Conservation (phyloP, 2,797 vertebrate species). For the Schizopygopsis malacanthus region DNA sequence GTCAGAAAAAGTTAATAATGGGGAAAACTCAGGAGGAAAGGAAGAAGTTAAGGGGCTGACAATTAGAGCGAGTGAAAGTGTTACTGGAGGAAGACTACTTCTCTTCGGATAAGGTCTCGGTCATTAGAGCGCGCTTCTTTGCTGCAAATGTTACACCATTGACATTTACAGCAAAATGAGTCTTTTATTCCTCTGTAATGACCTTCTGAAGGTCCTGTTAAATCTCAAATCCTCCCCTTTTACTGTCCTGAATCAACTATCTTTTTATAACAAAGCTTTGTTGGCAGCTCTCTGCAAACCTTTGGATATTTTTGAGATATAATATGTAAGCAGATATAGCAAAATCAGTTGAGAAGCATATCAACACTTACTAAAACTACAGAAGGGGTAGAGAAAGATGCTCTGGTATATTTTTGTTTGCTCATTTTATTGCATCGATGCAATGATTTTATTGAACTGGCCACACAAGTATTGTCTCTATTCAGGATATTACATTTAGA, state of each 20-base stretch:
- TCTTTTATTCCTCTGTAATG: conserved; percentile 44
- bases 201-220: conserved; percentile 43
- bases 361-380: neutral
- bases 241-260: conserved; percentile 11
- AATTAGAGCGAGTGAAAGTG: conserved; percentile 20
- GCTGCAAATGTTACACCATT: conserved; percentile 37
- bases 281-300: conserved; percentile 17
- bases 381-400: neutral
- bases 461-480: conserved; percentile 41
- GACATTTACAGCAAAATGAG: conserved; percentile 49
- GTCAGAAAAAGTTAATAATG: conserved; percentile 4
- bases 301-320: neutral
- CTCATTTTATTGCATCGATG: conserved; percentile 35
- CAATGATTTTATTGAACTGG: conserved; percentile 6
- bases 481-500: conserved; percentile 56
- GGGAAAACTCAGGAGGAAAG: neutral
- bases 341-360: neutral
- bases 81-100: conserved; percentile 28
- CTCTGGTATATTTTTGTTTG: conserved; percentile 33
- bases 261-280: conserved; percentile 33
- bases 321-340: neutral
- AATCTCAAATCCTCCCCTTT: conserved; percentile 18
- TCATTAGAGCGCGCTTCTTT: conserved; percentile 41
- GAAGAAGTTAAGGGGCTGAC: conserved; percentile 8
- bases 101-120: conserved; percentile 31